These are phyloP conservation scores for Phthorimaea operculella DNA, from an alignment of 1,140 invertebrate genomes.

Conservation along the genomic window DNA sequence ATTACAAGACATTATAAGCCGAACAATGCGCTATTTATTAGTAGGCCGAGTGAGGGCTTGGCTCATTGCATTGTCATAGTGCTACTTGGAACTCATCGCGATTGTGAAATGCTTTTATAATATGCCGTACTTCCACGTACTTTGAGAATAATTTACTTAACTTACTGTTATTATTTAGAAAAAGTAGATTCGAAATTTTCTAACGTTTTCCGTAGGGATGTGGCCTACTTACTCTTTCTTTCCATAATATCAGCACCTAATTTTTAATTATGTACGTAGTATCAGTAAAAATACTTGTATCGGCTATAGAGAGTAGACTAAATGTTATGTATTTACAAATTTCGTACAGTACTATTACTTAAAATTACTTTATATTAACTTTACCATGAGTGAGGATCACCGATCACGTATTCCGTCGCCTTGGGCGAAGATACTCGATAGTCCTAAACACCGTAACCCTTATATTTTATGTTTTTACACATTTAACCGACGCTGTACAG, in stretches of 20 bases:
- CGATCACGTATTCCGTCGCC: slow-evolving; percentile 30
- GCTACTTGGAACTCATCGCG: no score
- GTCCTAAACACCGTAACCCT: slow-evolving; percentile 30
- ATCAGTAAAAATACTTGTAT: slow-evolving; percentile 36
- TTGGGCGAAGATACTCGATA: slow-evolving; percentile 30
- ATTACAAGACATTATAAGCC: slow-evolving; percentile 16
- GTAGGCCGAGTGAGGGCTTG: neutral
- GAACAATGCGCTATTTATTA: slow-evolving; percentile 18
- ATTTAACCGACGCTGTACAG: slow-evolving; percentile 13
- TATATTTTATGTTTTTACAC: slow-evolving; percentile 25
- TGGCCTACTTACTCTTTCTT: slow-evolving; percentile 9
- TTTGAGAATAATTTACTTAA: slow-evolving; percentile 3
- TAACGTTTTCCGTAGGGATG: neutral
- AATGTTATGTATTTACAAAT: slow-evolving; percentile 49
- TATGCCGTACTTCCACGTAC: neutral
- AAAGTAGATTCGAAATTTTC: neutral
- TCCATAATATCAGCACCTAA: slow-evolving; percentile 33
- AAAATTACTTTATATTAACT: slow-evolving; percentile 21
- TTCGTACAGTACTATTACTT: slow-evolving; percentile 51
- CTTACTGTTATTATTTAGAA: slow-evolving; percentile 1
- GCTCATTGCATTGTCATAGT: no score
- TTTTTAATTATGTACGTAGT: slow-evolving; percentile 22
- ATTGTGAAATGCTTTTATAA: no score
- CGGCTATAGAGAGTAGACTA: slow-evolving; percentile 34
- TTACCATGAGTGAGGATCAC: slow-evolving; percentile 31